phyloP scores from a whole-genome alignment of 2,113 vertebrate species.

The Chloroceryle aenea region DNA sequence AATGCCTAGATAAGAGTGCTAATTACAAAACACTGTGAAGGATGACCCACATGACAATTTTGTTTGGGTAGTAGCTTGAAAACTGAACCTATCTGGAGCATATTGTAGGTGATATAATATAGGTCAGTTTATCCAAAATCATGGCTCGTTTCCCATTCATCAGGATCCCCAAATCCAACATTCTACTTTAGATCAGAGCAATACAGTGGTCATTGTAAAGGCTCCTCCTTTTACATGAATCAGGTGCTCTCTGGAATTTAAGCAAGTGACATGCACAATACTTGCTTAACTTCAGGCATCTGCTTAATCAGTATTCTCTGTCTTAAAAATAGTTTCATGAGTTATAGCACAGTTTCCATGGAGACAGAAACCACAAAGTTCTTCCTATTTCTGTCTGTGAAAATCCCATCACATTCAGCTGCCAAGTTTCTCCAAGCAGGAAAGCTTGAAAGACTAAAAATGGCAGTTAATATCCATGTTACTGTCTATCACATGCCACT shows the following conservation, averaged over 20 bases:
- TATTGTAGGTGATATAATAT: not conserved
- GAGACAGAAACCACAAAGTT: not conserved
- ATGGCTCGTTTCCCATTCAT: not conserved
- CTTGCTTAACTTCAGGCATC: constrained; percentile 14
- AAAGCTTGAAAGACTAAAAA: constrained; percentile 42
- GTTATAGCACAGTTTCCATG: constrained; percentile 38
- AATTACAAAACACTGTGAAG: not conserved
- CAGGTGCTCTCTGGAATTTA: not conserved
- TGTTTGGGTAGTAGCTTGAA: not conserved
- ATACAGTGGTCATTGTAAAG: not conserved
- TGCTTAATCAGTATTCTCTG: constrained; percentile 17
- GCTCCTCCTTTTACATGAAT: not conserved
- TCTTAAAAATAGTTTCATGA: constrained; percentile 36
- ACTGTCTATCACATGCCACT: constrained; percentile 34
- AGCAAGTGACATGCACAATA: not conserved
- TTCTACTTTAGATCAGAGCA: not conserved
- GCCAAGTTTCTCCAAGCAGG: constrained; percentile 30
- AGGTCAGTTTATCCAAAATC: not conserved
- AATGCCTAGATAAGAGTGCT: not conserved
- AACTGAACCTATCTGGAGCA: not conserved
- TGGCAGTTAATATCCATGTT: not conserved
- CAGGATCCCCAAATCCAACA: not conserved
- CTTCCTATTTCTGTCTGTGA: constrained; percentile 50
- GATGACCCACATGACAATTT: not conserved
- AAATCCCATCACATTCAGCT: constrained; percentile 47